phyloP scores from a whole-genome alignment of 2,113 vertebrate species.

The Oxyruncus cristatus region DNA sequence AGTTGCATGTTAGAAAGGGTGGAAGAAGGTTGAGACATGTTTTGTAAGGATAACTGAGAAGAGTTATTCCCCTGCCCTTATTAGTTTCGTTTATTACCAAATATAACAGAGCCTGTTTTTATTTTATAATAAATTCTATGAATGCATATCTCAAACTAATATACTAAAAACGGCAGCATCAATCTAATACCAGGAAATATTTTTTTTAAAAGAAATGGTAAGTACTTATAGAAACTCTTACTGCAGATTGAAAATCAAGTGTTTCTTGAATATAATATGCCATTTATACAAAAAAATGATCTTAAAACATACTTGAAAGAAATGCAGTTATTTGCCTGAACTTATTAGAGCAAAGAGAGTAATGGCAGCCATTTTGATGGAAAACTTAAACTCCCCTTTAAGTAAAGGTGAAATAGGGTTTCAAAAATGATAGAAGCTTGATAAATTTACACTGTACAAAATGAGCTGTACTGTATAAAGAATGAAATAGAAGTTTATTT shows the following conservation, averaged over 20 bases:
- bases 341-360: not conserved
- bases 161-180: not conserved
- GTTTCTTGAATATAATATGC: not conserved
- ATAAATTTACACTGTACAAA: not conserved
- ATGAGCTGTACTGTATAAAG: not conserved
- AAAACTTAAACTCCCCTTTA: not conserved
- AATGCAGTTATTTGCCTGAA: not conserved
- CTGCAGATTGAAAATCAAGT: not conserved
- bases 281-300: not conserved
- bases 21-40: not conserved
- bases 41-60: not conserved
- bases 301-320: not conserved
- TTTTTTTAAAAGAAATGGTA: not conserved
- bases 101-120: not conserved
- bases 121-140: not conserved
- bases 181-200: not conserved
- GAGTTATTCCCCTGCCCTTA: not conserved
- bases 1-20: not conserved
- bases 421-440: not conserved
- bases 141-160: not conserved
- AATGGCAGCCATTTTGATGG: not conserved
- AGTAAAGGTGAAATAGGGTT: not conserved
- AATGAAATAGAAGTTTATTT: not conserved
- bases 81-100: not conserved
- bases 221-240: not conserved